Conservation (phyloP, 2,797 vertebrate species). For the Eulemur mongoz region DNA sequence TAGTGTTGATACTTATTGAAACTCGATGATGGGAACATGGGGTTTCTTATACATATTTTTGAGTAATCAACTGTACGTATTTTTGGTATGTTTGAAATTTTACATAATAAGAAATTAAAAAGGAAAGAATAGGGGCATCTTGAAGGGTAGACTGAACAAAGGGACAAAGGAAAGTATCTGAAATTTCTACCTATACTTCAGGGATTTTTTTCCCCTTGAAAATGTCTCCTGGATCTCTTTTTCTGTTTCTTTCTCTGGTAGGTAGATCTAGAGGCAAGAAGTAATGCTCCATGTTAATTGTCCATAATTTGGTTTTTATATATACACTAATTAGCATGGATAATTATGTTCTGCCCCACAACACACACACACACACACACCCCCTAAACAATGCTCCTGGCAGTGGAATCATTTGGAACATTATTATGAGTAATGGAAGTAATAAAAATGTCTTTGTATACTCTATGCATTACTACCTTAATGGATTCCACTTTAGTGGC, state of each 20-base stretch:
- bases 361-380: neutral
- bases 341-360: neutral
- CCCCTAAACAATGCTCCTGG: neutral
- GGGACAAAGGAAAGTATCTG: neutral
- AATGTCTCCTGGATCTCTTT: neutral
- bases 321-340: neutral
- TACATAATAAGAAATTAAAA: neutral
- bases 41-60: neutral
- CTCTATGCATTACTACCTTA: neutral
- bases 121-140: neutral
- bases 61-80: neutral
- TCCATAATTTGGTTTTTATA: neutral
- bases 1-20: conserved; percentile 9
- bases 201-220: neutral
- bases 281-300: neutral
- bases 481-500: neutral
- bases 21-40: neutral
- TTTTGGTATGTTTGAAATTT: neutral
- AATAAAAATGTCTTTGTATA: neutral
- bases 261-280: neutral
- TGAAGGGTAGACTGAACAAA: neutral
- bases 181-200: neutral
- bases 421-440: neutral
- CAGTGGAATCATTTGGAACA: neutral
- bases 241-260: neutral